Evolutionary conservation across 2,888 invertebrate genomes (phyloP), one percentile per base, ranked within the genome.

Genomic region (Tinea semifulvella): DNA sequence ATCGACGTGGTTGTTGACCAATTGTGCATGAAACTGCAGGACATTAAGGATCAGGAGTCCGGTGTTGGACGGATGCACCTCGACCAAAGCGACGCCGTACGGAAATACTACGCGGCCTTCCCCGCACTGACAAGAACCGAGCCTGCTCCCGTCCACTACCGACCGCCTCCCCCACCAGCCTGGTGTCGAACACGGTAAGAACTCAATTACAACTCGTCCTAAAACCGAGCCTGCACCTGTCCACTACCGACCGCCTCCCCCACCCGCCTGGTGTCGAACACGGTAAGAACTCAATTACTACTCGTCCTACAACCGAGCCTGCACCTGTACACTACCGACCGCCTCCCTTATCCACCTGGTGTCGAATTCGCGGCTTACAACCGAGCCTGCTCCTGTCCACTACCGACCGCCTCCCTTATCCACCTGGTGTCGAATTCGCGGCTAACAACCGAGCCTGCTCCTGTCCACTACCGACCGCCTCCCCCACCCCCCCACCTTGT

Each of bases 1-100:
- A 88, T 92, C 61, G 91, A 92, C 81, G 86, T 85, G 61, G 84
- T 93, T 67, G 90, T 93, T 55, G 91, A 92, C 73, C 92, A 93
- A 81, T 83, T 93, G 63, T 91, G 90, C 73, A 85, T 84, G 55
- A 88, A 88, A 75, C 80, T 92, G 58, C 88, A 89, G 69, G 88
- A 90, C 70, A 84, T 88, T 57, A 87, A 71, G 56, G 69, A 76
- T 57, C 64, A 66, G 61, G 68, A 69, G 55, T 57, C 31, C 7
- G n/a, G 2, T 2, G 31, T 7, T 31, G 31, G 18, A 36, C 36
- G 70, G 68, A 85, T 80, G 79, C 79, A 76, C 60, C 53, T 69
- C 49, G 72, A 76, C 56, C 75, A 77, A 65, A 84, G 82, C 56
- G 90, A 90, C 73, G 86, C 87, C 63, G 88, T 88, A 56, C 86